phyloP scores from a whole-genome alignment of 2,888 invertebrate genomes.

The Nomada goodeniana region DNA sequence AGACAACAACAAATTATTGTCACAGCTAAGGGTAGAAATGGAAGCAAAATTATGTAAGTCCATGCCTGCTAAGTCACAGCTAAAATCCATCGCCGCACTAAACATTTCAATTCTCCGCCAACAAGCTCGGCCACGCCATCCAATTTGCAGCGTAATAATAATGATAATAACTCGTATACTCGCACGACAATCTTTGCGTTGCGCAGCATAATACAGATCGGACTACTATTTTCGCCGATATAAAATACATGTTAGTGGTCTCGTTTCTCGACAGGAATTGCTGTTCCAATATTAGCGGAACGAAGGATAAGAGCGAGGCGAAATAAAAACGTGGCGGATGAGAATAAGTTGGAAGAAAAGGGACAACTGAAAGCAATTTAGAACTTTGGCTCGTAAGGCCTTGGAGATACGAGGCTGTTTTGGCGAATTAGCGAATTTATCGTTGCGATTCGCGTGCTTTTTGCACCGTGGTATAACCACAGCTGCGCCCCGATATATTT shows the following conservation, averaged over 20 bases:
- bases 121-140: not conserved
- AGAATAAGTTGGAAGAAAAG: slow-evolving; percentile 3
- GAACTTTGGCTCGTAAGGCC: slow-evolving; percentile 47
- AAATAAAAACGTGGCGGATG: slow-evolving; percentile 27
- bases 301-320: not conserved
- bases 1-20: too few relatives aligned
- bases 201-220: slow-evolving; percentile 23
- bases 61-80: not conserved
- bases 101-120: slow-evolving; percentile 2
- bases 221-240: slow-evolving; percentile 14
- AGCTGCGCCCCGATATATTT: slow-evolving; percentile 62
- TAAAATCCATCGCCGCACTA: not conserved
- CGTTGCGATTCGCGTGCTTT: slow-evolving; percentile 46
- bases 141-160: slow-evolving; percentile 20
- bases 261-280: slow-evolving; percentile 10
- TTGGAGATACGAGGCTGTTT: slow-evolving; percentile 65
- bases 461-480: slow-evolving; percentile 34
- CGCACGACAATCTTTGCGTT: not conserved
- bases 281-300: slow-evolving; percentile 22
- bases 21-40: too few relatives aligned
- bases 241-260: slow-evolving; percentile 14
- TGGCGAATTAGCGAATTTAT: slow-evolving; percentile 64
- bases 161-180: not conserved
- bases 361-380: not conserved
- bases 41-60: too few relatives aligned